Evolutionary conservation across 2,797 vertebrate genomes (phyloP).

Genomic region (Sorex maritimensis): DNA sequence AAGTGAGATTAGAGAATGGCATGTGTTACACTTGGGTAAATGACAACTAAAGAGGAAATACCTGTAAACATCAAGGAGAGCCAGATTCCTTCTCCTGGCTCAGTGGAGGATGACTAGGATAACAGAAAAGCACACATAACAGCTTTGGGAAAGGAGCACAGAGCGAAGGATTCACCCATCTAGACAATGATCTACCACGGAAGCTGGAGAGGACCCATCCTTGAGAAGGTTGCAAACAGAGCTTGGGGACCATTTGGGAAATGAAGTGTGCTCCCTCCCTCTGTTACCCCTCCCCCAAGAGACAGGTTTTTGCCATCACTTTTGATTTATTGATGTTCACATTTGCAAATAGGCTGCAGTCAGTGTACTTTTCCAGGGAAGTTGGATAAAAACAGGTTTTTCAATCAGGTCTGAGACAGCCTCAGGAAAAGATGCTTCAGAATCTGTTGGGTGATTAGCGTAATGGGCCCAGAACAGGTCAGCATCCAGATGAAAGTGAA

Average conservation of each 20-base stretch:
- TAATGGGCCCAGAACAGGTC: slow-evolving; percentile 57
- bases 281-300: neutral
- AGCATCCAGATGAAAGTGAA: slow-evolving; percentile 59
- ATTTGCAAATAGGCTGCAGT: slow-evolving; percentile 66
- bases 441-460: slow-evolving; percentile 71
- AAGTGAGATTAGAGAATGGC: slow-evolving; percentile 71
- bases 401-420: slow-evolving; percentile 16
- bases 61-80: slow-evolving; percentile 52
- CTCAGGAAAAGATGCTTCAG: slow-evolving; percentile 50
- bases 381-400: slow-evolving; percentile 67
- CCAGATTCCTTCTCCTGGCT: slow-evolving; percentile 53
- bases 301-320: neutral
- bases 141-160: neutral
- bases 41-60: slow-evolving; percentile 69
- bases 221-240: neutral
- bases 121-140: neutral
- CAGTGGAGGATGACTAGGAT: slow-evolving; percentile 54
- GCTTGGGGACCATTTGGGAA: slow-evolving; percentile 7
- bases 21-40: slow-evolving; percentile 69
- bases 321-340: slow-evolving; percentile 65
- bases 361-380: slow-evolving; percentile 41
- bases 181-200: slow-evolving; percentile 31
- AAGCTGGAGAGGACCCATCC: neutral
- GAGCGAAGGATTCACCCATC: neutral
- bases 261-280: neutral